Conservation (phyloP, 2,113 vertebrate genomes). For the Serilophus lunatus region DNA sequence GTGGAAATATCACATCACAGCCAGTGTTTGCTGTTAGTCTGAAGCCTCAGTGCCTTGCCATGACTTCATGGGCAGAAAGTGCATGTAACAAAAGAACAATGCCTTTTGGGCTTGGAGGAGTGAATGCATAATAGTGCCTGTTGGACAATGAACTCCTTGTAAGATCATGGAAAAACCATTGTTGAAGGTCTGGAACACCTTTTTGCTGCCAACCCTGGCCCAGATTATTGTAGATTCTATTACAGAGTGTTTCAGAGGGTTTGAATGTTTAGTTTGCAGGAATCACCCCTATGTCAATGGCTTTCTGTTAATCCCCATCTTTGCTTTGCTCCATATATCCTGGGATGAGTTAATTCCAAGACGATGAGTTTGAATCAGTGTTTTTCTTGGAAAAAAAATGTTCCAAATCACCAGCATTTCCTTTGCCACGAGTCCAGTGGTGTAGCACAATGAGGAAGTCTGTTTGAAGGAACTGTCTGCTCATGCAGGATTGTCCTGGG, state of each 20-base stretch:
- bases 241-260: not conserved
- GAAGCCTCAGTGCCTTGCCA: slow-evolving; percentile 26
- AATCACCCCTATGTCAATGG: not conserved
- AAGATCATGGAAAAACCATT: slow-evolving; percentile 52
- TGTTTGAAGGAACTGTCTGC: not conserved
- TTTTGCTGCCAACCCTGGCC: not conserved
- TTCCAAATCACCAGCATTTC: not conserved
- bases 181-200: slow-evolving; percentile 6
- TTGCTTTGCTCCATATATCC: not conserved
- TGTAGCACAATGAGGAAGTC: not conserved
- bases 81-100: slow-evolving; percentile 58
- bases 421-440: not conserved
- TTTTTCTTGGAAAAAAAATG: slow-evolving; percentile 2
- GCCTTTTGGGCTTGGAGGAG: slow-evolving; percentile 36
- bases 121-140: slow-evolving; percentile 11
- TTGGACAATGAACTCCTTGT: slow-evolving; percentile 55
- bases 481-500: not conserved
- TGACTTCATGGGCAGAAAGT: slow-evolving; percentile 64
- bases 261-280: not conserved
- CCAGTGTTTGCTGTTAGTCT: slow-evolving; percentile 57
- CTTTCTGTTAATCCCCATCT: not conserved
- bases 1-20: slow-evolving; percentile 40
- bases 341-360: slow-evolving; percentile 41
- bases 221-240: not conserved
- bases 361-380: not conserved